Evolutionary conservation across 2,797 vertebrate genomes (phyloP).

Genomic region (Halcyon chelicuti): DNA sequence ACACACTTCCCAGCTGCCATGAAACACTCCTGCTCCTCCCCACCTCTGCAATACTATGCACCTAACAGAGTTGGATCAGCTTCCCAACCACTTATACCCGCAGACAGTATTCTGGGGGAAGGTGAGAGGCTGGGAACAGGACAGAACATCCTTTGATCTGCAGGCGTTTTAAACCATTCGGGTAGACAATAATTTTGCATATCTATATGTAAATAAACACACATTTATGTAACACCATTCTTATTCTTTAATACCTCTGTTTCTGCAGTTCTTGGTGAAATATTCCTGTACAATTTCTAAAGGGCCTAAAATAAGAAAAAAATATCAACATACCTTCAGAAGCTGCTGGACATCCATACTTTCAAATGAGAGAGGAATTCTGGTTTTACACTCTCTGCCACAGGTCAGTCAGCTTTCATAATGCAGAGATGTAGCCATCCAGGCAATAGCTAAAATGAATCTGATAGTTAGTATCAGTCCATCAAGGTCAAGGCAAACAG

Average conservation of each 20-base stretch:
- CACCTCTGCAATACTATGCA: neutral
- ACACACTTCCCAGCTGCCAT: rapidly evolving
- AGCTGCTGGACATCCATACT: neutral
- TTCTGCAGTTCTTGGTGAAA: neutral
- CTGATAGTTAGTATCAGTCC: neutral
- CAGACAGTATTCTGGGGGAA: neutral
- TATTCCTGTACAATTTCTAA: neutral
- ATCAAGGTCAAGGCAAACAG: neutral
- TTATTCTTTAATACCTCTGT: neutral
- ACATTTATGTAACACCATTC: neutral
- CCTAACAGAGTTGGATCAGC: neutral
- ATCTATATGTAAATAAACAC: too few relatives aligned
- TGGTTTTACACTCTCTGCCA: neutral
- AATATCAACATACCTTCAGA: neutral
- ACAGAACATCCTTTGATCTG: neutral
- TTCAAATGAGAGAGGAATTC: neutral
- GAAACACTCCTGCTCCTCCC: neutral
- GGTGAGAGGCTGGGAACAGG: neutral
- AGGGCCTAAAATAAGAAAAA: neutral
- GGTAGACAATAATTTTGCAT: neutral
- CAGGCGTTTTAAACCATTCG: neutral
- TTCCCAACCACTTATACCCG: neutral
- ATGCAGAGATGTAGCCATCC: rapidly evolving
- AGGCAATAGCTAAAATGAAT: neutral
- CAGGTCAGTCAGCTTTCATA: neutral